Percentiles rank a stretch among this genome's conserved stretches.
These are phyloP conservation scores for Erebia palarica DNA, from an alignment of 2,888 invertebrate species.

Conservation along the genomic window DNA sequence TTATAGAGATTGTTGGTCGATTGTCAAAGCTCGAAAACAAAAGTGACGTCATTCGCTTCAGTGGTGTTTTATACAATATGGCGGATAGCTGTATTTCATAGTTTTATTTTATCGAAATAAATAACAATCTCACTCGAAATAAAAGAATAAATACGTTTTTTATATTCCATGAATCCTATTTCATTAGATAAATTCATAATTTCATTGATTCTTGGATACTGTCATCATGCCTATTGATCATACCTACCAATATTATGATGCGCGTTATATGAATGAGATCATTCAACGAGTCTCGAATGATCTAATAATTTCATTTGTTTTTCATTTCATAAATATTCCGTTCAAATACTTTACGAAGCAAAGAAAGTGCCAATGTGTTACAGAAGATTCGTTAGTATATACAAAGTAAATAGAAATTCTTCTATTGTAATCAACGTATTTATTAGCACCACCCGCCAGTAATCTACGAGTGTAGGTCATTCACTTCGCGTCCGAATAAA, in stretches of 20 bases:
- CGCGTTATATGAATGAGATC: conserved; percentile 44
- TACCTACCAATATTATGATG: conserved; percentile 38
- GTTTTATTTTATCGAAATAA: too few species aligned
- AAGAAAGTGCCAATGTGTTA: neutral
- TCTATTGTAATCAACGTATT: conserved; percentile 23
- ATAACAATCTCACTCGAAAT: too few species aligned
- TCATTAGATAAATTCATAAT: too few species aligned
- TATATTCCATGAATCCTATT: too few species aligned
- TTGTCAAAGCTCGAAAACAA: too few species aligned
- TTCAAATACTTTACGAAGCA: neutral
- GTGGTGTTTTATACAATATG: too few species aligned
- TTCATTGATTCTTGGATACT: too few species aligned
- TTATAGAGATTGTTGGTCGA: too few species aligned
- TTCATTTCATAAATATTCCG: neutral
- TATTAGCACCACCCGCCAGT: conserved; percentile 45
- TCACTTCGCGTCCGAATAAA: conserved; percentile 50
- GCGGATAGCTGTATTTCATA: too few species aligned
- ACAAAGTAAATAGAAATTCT: conserved; percentile 6
- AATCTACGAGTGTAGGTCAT: conserved; percentile 48
- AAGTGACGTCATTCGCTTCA: too few species aligned
- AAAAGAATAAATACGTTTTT: too few species aligned
- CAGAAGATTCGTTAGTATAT: neutral
- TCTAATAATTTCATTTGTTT: conserved; percentile 9
- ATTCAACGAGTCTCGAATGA: conserved; percentile 43
- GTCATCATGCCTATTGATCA: too few species aligned